Evolutionary conservation across 2,797 vertebrate species (phyloP).

Genomic region (Galaxias olidus): DNA sequence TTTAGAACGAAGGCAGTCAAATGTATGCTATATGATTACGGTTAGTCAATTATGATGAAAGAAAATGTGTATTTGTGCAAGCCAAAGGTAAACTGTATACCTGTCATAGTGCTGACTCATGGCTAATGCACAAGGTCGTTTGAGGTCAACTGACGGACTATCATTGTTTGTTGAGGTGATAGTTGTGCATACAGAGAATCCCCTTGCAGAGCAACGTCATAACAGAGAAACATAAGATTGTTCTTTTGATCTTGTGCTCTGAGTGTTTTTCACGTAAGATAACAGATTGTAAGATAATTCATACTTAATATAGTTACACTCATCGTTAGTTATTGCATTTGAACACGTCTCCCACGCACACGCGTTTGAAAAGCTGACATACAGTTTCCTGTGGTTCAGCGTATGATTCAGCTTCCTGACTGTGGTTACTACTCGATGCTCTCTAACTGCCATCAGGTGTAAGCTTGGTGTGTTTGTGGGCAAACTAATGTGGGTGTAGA

Average conservation of each 20-base stretch:
- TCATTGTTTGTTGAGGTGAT: slow-evolving; percentile 5
- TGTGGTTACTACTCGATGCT: slow-evolving; percentile 59
- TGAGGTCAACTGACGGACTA: slow-evolving; percentile 47
- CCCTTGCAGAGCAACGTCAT: no score
- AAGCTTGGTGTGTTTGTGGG: slow-evolving; percentile 25
- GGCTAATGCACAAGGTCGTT: slow-evolving; percentile 10
- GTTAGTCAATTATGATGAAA: slow-evolving; percentile 18
- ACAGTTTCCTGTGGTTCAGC: slow-evolving; percentile 69
- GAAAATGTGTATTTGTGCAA: slow-evolving; percentile 44
- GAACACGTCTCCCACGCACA: slow-evolving; percentile 15
- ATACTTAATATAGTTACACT: no score
- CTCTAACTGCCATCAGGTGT: slow-evolving; percentile 56
- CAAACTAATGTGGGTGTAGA: neutral
- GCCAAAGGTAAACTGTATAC: slow-evolving; percentile 3
- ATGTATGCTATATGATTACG: no score
- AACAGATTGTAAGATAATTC: no score
- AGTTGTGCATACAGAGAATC: neutral
- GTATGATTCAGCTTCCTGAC: slow-evolving; percentile 47
- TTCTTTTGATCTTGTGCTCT: no score
- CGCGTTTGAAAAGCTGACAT: slow-evolving; percentile 38
- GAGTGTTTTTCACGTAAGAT: no score
- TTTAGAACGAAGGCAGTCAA: no score
- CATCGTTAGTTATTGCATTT: neutral
- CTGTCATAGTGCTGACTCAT: slow-evolving; percentile 31
- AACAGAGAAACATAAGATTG: no score